These are phyloP conservation scores for Alviniconcha strummeri DNA, from an alignment of 2,888 invertebrate species.

Conservation along the genomic window DNA sequence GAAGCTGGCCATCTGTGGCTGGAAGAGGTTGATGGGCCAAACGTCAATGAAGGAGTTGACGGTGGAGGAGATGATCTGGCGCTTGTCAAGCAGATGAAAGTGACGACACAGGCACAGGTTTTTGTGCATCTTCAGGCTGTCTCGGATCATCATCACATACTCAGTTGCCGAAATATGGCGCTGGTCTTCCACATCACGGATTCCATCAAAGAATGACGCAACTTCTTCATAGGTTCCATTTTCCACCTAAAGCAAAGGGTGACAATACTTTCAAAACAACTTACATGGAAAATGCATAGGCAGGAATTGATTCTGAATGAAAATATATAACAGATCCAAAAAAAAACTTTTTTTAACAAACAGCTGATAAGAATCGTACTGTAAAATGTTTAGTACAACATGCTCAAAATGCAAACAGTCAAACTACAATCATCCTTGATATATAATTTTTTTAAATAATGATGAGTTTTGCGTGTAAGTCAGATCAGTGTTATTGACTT, in stretches of 20 bases:
- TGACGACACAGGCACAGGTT: slow-evolving; percentile 95
- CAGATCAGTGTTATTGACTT: too few relatives aligned
- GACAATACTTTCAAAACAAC: background rate
- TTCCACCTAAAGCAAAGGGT: slow-evolving; percentile 41
- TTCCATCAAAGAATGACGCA: slow-evolving; percentile 51
- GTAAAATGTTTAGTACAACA: too few relatives aligned
- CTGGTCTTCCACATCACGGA: slow-evolving; percentile 46
- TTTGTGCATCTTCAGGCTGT: slow-evolving; percentile 93
- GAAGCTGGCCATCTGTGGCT: slow-evolving; percentile 83
- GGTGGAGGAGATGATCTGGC: slow-evolving; percentile 82
- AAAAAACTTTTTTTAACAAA: too few relatives aligned
- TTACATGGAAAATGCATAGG: too few relatives aligned
- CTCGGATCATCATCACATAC: slow-evolving; percentile 89
- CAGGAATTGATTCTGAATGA: too few relatives aligned
- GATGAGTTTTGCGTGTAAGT: too few relatives aligned
- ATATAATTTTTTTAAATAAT: too few relatives aligned
- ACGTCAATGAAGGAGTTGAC: slow-evolving; percentile 90
- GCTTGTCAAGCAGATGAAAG: slow-evolving; percentile 89
- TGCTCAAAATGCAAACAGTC: too few relatives aligned
- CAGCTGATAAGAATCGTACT: too few relatives aligned
- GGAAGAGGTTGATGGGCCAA: slow-evolving; percentile 96
- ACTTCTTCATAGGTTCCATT: slow-evolving; percentile 42
- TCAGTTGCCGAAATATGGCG: slow-evolving; percentile 76
- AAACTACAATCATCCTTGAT: too few relatives aligned
- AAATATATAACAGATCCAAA: too few relatives aligned